phyloP scores from a whole-genome alignment of 2,888 invertebrate species.

The Rhagonycha lutea region DNA sequence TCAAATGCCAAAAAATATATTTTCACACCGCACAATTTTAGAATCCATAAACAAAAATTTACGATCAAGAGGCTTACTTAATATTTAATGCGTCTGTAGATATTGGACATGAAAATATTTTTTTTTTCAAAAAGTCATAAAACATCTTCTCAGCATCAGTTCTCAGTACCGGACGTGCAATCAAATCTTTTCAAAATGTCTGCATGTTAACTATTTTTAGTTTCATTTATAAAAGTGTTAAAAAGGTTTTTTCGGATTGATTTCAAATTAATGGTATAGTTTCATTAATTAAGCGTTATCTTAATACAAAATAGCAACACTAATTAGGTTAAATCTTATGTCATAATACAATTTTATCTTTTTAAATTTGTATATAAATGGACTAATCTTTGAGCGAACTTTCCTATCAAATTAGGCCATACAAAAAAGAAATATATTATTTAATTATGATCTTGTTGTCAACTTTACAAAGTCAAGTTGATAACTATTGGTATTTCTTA shows the following conservation, averaged over 20 bases:
- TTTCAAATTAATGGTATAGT: background rate
- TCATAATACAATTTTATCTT: constrained; percentile 1
- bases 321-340: constrained; percentile 9
- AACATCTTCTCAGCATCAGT: background rate
- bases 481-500: background rate
- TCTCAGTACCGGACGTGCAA: background rate
- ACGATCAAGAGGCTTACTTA: background rate
- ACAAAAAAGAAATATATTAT: background rate
- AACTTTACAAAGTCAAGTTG: background rate
- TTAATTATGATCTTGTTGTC: background rate
- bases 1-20: background rate
- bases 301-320: constrained; percentile 1
- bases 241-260: background rate
- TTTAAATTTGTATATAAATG: constrained; percentile 5
- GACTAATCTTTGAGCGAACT: constrained; percentile 9
- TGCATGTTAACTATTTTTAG: background rate
- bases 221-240: background rate
- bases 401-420: constrained; percentile 8
- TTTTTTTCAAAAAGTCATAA: background rate
- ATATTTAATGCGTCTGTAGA: background rate
- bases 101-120: background rate
- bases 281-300: background rate
- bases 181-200: background rate
- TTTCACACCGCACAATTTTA: background rate
- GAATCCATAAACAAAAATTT: background rate